phyloP scores from a whole-genome alignment of 2,888 invertebrate species.

The Hylaea fasciaria region DNA sequence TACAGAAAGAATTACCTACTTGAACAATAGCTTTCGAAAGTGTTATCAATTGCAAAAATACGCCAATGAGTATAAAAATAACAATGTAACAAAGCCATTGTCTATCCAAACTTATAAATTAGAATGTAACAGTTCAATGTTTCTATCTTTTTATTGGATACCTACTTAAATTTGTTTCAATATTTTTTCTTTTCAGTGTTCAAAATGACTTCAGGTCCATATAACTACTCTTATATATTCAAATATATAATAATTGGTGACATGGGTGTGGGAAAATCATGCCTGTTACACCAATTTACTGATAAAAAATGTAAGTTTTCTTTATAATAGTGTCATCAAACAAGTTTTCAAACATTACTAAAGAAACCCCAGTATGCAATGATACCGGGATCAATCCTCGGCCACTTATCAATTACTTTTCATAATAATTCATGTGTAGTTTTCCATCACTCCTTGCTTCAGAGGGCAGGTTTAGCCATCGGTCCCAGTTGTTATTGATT shows the following conservation, averaged over 20 bases:
- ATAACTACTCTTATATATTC: slow-evolving; percentile 99
- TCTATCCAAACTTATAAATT: not conserved
- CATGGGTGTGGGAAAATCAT: slow-evolving; percentile 99
- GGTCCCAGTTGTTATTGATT: too few species aligned
- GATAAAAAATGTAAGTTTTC: slow-evolving; percentile 99
- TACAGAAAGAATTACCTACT: not conserved
- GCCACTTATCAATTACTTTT: too few species aligned
- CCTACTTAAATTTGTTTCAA: slow-evolving; percentile 1
- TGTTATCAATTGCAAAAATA: not conserved
- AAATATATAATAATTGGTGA: slow-evolving; percentile 99
- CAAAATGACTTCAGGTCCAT: slow-evolving; percentile 97
- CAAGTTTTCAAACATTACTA: not conserved
- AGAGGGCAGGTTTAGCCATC: too few species aligned
- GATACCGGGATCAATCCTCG: too few species aligned
- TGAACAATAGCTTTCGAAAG: not conserved
- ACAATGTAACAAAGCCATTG: slow-evolving; percentile 22
- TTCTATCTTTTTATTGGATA: too few species aligned
- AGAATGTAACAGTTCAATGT: too few species aligned
- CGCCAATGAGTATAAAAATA: not conserved
- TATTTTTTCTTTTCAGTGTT: slow-evolving; percentile 15
- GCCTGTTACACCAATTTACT: slow-evolving; percentile 99
- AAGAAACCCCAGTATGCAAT: too few species aligned
- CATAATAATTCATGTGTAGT: too few species aligned
- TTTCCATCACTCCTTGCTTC: too few species aligned
- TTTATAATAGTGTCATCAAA: not conserved